Base-by-base conservation (phyloP, 2,797 vertebrate genomes). In the Petrocephalus sullivani region DNA sequence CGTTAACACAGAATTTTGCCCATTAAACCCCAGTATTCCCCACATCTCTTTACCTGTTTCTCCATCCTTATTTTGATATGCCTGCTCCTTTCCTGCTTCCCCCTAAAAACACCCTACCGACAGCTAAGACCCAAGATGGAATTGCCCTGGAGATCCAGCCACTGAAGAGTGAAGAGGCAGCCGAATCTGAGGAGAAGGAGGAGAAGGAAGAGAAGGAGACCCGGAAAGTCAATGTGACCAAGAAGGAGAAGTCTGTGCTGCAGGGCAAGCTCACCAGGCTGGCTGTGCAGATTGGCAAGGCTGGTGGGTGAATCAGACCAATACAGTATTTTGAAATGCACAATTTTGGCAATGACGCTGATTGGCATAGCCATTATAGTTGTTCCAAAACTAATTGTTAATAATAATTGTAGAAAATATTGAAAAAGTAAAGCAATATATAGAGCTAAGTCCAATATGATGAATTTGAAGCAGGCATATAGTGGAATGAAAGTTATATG, bases 241-340 rank as follows among this genome's bases (percentile, higher is more conserved):
- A 98, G 93, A 99, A 99, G 93, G 98, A 99, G 94, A 99, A 99
- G 92, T 99, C 98, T 0, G 98, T 99, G 91, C 96, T 99, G 58
- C 98, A 99, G 93, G 98, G 98, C 89, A 99, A 99, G 93, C 96
- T 99, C 88, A 99, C 98, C 0, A 95, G 96, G 56, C 92, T 99
- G 93, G 97, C 98, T 0, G 97, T 99, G 7, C 98, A 98, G 96
- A 99, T 99, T 0, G 98, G 98, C 90, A 99, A 99, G 93, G 98
- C 97, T 1, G 98, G 98, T 99, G 91, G 93, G 95, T n/a, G 54
- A n/a, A 37, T 87, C 75, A 49, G 75, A 81, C 81, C 81, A 5
- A n/a, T 46, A 46, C 41, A 41, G 41, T 9, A 23, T 83, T 83
- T 83, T 23, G n/a, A 53, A 53, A 84, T 84, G 82, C 19, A 53